These are phyloP conservation scores for Ursus arctos DNA, from an alignment of 2,113 vertebrate genomes.

Conservation along the genomic window DNA sequence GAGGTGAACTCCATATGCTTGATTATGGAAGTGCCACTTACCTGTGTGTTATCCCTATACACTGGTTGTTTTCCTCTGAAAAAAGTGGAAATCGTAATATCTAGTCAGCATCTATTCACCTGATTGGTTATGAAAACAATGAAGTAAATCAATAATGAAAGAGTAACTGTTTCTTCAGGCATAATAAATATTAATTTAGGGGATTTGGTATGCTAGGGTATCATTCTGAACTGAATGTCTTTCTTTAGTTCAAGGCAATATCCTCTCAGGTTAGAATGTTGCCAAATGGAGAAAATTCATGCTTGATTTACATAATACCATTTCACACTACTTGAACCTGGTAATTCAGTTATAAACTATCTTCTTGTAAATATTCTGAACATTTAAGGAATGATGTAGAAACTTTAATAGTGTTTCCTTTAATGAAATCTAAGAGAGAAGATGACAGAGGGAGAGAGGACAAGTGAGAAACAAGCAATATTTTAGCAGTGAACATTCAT, in stretches of 20 bases:
- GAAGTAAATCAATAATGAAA: neutral
- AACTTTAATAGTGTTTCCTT: neutral
- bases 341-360: neutral
- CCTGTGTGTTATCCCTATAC: neutral
- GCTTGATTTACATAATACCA: neutral
- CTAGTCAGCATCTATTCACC: neutral
- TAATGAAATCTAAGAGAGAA: neutral
- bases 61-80: neutral
- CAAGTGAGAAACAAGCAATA: neutral
- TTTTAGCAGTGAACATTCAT: neutral
- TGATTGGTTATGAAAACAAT: neutral
- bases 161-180: neutral
- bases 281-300: neutral
- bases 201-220: neutral
- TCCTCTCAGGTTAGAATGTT: neutral
- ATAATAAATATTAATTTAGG: neutral
- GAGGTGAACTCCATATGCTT: neutral
- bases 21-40: neutral
- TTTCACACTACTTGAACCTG: neutral
- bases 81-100: neutral
- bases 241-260: neutral
- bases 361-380: neutral
- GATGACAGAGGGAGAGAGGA: no score
- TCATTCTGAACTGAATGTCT: neutral
- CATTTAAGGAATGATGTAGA: neutral